Conservation (phyloP, 1,140 invertebrate genomes). For the Chironomus tepperi region DNA sequence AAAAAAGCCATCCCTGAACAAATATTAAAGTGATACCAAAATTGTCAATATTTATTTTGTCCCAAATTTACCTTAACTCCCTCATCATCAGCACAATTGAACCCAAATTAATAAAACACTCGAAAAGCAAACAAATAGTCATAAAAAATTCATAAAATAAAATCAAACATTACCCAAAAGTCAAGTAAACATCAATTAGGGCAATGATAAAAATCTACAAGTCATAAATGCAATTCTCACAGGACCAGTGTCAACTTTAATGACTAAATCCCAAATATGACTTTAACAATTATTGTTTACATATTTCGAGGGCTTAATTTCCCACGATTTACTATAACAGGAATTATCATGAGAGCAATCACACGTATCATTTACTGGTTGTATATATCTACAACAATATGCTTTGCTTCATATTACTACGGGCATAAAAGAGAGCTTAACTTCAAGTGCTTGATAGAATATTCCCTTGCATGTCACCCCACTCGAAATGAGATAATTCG, state of each 20-base stretch:
- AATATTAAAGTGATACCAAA: no score
- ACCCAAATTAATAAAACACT: no score
- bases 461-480: background rate
- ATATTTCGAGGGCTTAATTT: slow-evolving; percentile 18
- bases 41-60: no score
- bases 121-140: no score
- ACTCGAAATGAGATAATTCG: slow-evolving; percentile 11
- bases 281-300: slow-evolving; percentile 15
- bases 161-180: no score
- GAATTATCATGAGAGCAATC: slow-evolving; percentile 22
- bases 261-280: background rate
- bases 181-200: background rate
- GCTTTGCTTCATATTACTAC: background rate
- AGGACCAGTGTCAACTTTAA: background rate
- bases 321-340: slow-evolving; percentile 4
- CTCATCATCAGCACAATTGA: no score
- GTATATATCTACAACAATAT: background rate
- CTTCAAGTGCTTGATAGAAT: background rate
- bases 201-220: slow-evolving; percentile 9
- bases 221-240: background rate
- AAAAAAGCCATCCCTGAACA: no score
- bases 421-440: background rate
- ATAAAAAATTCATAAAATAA: no score
- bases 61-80: no score
- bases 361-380: slow-evolving; percentile 22